Conservation (phyloP, 2,797 vertebrate species). For the Pseudocheirus occidentalis region DNA sequence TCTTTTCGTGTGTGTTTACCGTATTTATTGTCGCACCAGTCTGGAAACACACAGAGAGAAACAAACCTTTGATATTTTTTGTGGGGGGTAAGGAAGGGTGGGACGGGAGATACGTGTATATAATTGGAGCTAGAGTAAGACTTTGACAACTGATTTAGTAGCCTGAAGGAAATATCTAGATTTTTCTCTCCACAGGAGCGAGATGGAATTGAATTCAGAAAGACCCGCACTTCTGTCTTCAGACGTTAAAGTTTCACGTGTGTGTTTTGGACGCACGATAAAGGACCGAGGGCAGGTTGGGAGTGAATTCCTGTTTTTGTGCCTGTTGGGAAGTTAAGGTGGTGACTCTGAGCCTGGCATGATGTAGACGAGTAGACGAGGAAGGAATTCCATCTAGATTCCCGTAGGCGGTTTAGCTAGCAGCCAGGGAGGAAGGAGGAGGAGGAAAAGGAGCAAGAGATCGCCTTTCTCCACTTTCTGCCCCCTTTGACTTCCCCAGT, state of each 20-base stretch:
- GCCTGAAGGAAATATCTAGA: background rate
- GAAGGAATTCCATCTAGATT: background rate
- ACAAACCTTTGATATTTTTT: background rate
- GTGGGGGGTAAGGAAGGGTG: background rate
- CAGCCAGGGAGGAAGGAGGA: background rate
- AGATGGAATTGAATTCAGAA: background rate
- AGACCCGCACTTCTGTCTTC: background rate
- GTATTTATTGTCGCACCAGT: background rate
- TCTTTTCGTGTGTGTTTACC: background rate
- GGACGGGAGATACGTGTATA: background rate
- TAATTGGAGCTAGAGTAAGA: background rate
- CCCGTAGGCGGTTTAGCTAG: background rate
- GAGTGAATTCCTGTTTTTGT: background rate
- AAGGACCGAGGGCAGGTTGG: background rate
- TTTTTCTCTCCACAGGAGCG: background rate
- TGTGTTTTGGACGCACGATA: background rate
- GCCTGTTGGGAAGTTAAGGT: background rate
- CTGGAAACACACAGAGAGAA: background rate
- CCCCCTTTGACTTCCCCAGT: background rate
- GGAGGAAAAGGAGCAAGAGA: background rate
- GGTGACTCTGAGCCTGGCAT: background rate
- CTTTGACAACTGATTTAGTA: background rate
- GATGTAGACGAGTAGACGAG: background rate
- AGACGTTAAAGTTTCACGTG: background rate
- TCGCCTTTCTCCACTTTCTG: background rate